These are phyloP conservation scores for Pelvicachromis taeniatus DNA, from an alignment of 2,113 vertebrate species.

Conservation along the genomic window DNA sequence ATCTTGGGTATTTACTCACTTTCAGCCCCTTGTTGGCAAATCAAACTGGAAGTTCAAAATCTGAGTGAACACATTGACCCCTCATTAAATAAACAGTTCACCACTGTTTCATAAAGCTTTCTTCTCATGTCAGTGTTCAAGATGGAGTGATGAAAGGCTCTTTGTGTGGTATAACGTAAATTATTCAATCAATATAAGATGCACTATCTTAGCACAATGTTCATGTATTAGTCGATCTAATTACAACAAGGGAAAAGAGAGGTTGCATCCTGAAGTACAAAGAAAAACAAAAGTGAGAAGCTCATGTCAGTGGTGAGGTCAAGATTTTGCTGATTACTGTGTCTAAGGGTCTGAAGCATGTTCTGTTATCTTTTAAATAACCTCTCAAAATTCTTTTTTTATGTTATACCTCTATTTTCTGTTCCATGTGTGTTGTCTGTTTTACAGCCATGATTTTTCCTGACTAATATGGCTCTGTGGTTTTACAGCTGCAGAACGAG, in stretches of 20 bases:
- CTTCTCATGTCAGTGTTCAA: background rate
- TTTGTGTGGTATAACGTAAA: background rate
- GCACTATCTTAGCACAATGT: background rate
- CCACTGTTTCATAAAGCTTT: background rate
- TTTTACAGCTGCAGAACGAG: constrained; percentile 89
- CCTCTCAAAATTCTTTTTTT: background rate
- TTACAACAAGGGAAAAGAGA: background rate
- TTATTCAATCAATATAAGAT: too few species aligned
- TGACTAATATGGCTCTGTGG: constrained; percentile 24
- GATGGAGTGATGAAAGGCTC: background rate
- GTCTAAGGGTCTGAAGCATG: background rate
- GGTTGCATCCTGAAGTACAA: background rate
- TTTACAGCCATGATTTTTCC: background rate
- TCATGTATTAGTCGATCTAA: background rate
- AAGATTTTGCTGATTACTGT: background rate
- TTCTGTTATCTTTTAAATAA: background rate
- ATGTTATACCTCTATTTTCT: background rate
- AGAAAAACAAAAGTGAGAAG: background rate
- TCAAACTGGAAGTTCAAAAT: background rate
- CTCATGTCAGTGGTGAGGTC: background rate
- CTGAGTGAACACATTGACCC: background rate
- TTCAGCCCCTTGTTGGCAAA: background rate
- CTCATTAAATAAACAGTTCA: background rate
- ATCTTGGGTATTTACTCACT: background rate
- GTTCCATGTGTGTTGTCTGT: background rate